These are phyloP conservation scores for Dendrolimus punctatus DNA, from an alignment of 1,140 invertebrate genomes.

Conservation along the genomic window DNA sequence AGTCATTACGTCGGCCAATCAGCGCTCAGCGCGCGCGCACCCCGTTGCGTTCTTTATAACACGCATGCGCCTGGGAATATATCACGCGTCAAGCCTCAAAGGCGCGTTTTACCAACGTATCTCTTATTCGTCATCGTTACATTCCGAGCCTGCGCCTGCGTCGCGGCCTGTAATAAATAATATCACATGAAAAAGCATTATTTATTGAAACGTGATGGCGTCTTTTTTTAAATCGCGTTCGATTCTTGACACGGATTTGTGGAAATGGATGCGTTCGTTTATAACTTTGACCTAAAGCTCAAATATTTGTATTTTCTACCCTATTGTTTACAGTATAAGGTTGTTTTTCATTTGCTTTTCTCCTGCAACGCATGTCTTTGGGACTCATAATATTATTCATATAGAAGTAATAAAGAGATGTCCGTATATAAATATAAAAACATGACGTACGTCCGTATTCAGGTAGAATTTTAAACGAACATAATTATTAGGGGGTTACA, in stretches of 20 bases:
- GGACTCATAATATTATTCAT: conserved; percentile 51
- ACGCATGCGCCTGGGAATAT: conserved; percentile 48
- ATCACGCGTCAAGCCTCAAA: conserved; percentile 57
- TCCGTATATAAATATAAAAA: conserved; percentile 13
- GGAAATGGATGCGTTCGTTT: conserved; percentile 42
- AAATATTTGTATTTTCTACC: conserved; percentile 11
- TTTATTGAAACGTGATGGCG: conserved; percentile 35
- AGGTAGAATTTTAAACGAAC: too few species aligned
- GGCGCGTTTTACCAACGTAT: conserved; percentile 56
- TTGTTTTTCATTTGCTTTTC: conserved; percentile 6
- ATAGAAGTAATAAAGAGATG: conserved; percentile 33
- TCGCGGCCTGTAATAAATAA: conserved; percentile 36
- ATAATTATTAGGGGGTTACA: conserved; percentile 3
- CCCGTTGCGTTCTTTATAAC: conserved; percentile 59
- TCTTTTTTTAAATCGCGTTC: conserved; percentile 34
- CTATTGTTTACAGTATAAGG: conserved; percentile 11
- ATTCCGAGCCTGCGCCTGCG: conserved; percentile 29
- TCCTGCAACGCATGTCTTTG: conserved; percentile 20
- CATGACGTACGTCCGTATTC: too few species aligned
- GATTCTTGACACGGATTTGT: conserved; percentile 56
- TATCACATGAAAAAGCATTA: conserved; percentile 37
- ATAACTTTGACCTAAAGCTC: conserved; percentile 22
- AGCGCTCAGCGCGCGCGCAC: conserved; percentile 46
- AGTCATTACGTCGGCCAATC: conserved; percentile 52
- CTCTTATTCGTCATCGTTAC: conserved; percentile 68